These are phyloP conservation scores for Perizoma affinitatum DNA, from an alignment of 2,888 invertebrate species.

Conservation along the genomic window DNA sequence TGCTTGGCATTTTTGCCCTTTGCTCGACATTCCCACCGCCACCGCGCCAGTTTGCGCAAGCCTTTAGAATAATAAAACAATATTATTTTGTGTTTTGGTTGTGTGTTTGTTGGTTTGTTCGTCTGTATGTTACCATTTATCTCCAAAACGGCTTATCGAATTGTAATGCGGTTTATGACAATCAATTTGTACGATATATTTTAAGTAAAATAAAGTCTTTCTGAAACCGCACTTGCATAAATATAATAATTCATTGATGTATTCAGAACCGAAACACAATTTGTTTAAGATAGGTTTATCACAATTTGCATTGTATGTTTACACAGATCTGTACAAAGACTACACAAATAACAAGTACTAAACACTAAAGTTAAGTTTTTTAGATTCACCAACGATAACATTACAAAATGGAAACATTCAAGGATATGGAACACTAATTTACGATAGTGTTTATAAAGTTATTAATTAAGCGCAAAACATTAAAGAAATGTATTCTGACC, in stretches of 20 bases:
- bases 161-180: too few relatives aligned
- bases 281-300: too few relatives aligned
- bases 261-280: too few relatives aligned
- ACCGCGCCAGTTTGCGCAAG: too few relatives aligned
- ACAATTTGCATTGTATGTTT: background rate
- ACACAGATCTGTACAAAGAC: background rate
- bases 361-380: background rate
- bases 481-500: constrained; percentile 21
- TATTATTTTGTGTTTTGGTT: background rate
- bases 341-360: background rate
- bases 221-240: too few relatives aligned
- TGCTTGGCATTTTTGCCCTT: too few relatives aligned
- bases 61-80: too few relatives aligned
- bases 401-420: background rate
- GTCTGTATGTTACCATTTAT: background rate
- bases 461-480: constrained; percentile 24
- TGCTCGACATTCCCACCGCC: too few relatives aligned
- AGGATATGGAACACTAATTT: constrained; percentile 12
- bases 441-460: constrained; percentile 15
- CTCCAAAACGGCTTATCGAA: too few relatives aligned
- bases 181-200: too few relatives aligned
- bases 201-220: too few relatives aligned
- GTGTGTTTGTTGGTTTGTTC: background rate
- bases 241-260: too few relatives aligned
- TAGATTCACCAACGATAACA: background rate